Evolutionary conservation across 2,888 invertebrate species (phyloP).

Genomic region (Eupithecia abbreviata): DNA sequence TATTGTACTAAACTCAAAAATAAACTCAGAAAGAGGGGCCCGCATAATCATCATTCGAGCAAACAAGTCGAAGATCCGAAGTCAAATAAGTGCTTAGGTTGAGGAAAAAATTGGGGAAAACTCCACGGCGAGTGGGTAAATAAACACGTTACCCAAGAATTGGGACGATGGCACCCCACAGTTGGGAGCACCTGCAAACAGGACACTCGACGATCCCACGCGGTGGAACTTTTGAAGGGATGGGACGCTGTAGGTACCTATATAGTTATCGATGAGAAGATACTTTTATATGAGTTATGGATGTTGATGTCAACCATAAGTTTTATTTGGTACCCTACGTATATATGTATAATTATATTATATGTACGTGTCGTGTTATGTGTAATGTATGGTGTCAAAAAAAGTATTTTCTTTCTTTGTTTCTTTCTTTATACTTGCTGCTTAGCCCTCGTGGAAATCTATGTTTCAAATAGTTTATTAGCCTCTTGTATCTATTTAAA

Average conservation of each 20-base stretch:
- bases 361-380: too few relatives aligned
- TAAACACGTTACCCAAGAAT: constrained; percentile 52
- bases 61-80: constrained; percentile 37
- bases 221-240: constrained; percentile 38
- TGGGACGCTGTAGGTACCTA: constrained; percentile 7
- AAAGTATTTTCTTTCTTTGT: too few relatives aligned
- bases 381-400: too few relatives aligned
- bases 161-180: constrained; percentile 43
- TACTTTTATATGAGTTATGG: neutral
- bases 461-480: too few relatives aligned
- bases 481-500: too few relatives aligned
- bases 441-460: too few relatives aligned
- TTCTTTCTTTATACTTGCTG: too few relatives aligned
- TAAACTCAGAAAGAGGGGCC: constrained; percentile 4
- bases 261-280: constrained; percentile 2
- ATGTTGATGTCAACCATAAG: neutral
- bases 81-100: constrained; percentile 36
- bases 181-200: constrained; percentile 52
- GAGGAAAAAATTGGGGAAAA: constrained; percentile 39
- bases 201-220: constrained; percentile 41
- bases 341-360: too few relatives aligned
- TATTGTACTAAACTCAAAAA: neutral
- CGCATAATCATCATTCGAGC: constrained; percentile 31
- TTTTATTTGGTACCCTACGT: neutral
- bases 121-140: constrained; percentile 41